Conservation (phyloP, 2,888 invertebrate genomes). For the Yponomeuta malinellus region DNA sequence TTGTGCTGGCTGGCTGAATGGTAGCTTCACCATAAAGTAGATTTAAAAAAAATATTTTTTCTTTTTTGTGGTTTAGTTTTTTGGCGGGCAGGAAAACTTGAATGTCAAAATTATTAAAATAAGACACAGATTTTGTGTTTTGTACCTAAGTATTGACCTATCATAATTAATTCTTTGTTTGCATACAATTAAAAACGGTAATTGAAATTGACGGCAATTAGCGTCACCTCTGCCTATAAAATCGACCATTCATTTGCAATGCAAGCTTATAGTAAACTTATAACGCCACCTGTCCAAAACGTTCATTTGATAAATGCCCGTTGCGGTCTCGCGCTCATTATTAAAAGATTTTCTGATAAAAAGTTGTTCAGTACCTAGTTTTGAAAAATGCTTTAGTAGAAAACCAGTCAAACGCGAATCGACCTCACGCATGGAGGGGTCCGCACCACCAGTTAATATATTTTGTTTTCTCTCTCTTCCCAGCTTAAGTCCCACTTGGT, state of each 20-base stretch:
- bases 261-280: background rate
- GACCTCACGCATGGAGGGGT: too few relatives aligned
- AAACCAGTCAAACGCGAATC: too few relatives aligned
- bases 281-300: constrained; percentile 9
- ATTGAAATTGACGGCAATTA: background rate
- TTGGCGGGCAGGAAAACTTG: background rate
- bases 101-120: background rate
- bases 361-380: background rate
- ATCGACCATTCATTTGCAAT: background rate
- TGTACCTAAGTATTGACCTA: too few relatives aligned
- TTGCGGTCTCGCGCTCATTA: constrained; percentile 12
- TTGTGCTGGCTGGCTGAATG: background rate
- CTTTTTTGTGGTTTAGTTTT: background rate
- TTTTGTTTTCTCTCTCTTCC: too few relatives aligned
- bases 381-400: too few relatives aligned
- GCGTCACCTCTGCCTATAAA: background rate
- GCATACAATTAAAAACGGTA: background rate
- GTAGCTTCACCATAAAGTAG: background rate
- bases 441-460: too few relatives aligned
- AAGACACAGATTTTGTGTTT: too few relatives aligned
- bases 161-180: background rate
- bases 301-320: constrained; percentile 12
- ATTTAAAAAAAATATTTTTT: background rate
- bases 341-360: constrained; percentile 11
- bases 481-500: too few relatives aligned